These are phyloP conservation scores for Harpagifer antarcticus DNA, from an alignment of 2,797 vertebrate genomes.

Conservation along the genomic window DNA sequence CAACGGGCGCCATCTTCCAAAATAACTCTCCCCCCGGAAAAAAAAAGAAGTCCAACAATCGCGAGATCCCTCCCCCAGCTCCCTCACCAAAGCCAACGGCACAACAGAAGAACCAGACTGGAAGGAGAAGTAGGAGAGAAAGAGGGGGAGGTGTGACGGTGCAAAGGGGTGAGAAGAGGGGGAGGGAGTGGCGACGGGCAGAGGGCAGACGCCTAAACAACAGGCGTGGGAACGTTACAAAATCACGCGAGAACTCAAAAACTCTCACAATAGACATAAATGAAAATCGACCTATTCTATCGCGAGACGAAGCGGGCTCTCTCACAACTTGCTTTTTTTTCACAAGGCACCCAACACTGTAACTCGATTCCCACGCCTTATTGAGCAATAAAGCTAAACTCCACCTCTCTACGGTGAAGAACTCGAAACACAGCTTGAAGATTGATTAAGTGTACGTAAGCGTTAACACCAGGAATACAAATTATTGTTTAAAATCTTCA, in stretches of 20 bases:
- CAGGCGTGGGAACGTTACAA: slow-evolving; percentile 88
- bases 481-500: neutral
- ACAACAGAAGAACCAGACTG: slow-evolving; percentile 62
- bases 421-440: slow-evolving; percentile 5
- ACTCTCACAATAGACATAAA: slow-evolving; percentile 77
- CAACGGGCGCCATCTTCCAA: slow-evolving; percentile 99
- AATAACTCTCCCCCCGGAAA: slow-evolving; percentile 80
- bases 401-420: slow-evolving; percentile 23
- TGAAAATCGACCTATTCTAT: slow-evolving; percentile 3
- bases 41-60: slow-evolving; percentile 89
- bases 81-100: slow-evolving; percentile 45
- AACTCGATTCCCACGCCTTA: slow-evolving; percentile 79
- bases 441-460: neutral
- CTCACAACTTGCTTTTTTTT: slow-evolving; percentile 27
- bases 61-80: slow-evolving; percentile 87
- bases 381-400: slow-evolving; percentile 64
- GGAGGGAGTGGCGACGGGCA: slow-evolving; percentile 52
- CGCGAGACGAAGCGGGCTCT: slow-evolving; percentile 77
- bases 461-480: neutral
- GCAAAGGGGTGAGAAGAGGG: slow-evolving; percentile 51
- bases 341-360: slow-evolving; percentile 43
- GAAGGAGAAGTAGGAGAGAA: slow-evolving; percentile 28
- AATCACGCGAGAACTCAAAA: slow-evolving; percentile 79
- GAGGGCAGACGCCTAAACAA: slow-evolving; percentile 79
- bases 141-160: slow-evolving; percentile 54